Percentiles rank a stretch among this genome's conserved stretches.
Evolutionary conservation across 1,140 invertebrate genomes (phyloP).

Genomic region (Plodia interpunctella): DNA sequence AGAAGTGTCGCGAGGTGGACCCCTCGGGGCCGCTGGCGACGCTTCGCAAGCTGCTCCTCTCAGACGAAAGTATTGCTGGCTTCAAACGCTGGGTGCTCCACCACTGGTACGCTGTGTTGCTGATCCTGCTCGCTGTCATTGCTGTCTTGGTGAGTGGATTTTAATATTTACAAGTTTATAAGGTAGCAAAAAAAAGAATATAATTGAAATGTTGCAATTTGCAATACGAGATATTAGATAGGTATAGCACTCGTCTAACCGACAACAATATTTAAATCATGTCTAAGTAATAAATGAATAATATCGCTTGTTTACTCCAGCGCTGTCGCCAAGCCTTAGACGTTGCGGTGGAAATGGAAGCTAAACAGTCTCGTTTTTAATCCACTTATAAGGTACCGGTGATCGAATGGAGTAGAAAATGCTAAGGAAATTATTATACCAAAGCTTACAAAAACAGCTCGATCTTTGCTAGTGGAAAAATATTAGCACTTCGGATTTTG

Average conservation of each 20-base stretch:
- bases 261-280: no score
- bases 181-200: no score
- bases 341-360: constrained; percentile 40
- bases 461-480: background rate
- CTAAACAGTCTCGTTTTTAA: constrained; percentile 36
- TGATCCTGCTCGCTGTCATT: constrained; percentile 85
- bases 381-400: constrained; percentile 20
- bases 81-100: constrained; percentile 89
- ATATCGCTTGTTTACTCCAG: constrained; percentile 35
- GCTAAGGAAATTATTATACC: background rate
- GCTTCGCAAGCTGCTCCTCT: constrained; percentile 89
- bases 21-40: constrained; percentile 96
- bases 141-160: constrained; percentile 84
- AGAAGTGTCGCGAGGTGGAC: constrained; percentile 96
- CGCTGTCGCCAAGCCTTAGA: constrained; percentile 49
- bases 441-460: background rate
- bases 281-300: background rate
- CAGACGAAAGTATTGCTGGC: constrained; percentile 91
- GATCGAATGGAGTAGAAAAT: background rate
- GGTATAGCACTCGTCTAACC: no score
- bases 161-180: background rate
- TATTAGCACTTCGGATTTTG: constrained; percentile 17
- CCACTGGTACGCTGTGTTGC: constrained; percentile 90
- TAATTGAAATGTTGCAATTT: no score
- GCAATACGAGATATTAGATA: no score